phyloP scores from a whole-genome alignment of 2,113 vertebrate genomes.

The Thinocorus orbignyianus region DNA sequence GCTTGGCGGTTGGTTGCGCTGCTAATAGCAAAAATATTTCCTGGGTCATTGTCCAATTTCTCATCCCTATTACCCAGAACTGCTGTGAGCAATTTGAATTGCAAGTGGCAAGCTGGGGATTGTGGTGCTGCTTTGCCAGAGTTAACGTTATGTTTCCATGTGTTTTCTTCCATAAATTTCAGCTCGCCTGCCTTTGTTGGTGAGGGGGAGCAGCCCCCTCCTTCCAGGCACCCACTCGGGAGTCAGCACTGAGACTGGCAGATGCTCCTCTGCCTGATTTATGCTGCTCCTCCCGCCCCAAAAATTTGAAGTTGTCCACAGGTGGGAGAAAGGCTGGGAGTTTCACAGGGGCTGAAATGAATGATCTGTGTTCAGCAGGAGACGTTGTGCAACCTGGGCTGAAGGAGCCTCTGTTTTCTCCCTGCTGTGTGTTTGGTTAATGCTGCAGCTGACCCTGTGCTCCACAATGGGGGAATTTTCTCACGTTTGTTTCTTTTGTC shows the following conservation, averaged over 20 bases:
- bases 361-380: background rate
- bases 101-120: background rate
- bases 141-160: conserved; percentile 36
- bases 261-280: background rate
- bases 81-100: background rate
- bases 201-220: background rate
- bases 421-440: background rate
- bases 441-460: background rate
- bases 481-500: conserved; percentile 55
- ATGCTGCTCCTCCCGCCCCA: background rate
- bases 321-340: background rate
- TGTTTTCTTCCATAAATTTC: conserved; percentile 51
- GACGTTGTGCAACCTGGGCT: background rate
- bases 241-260: background rate
- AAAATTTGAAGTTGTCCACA: background rate
- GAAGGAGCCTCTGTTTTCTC: background rate
- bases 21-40: conserved; percentile 38
- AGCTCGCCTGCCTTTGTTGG: conserved; percentile 18
- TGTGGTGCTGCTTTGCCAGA: background rate
- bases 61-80: conserved; percentile 25
- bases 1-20: background rate
- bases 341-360: background rate
- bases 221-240: background rate
- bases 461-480: background rate
- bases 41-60: conserved; percentile 30